Percentiles rank a stretch among this genome's conserved stretches.
These are phyloP conservation scores for Electrona antarctica DNA, from an alignment of 2,113 vertebrate species.

Conservation along the genomic window DNA sequence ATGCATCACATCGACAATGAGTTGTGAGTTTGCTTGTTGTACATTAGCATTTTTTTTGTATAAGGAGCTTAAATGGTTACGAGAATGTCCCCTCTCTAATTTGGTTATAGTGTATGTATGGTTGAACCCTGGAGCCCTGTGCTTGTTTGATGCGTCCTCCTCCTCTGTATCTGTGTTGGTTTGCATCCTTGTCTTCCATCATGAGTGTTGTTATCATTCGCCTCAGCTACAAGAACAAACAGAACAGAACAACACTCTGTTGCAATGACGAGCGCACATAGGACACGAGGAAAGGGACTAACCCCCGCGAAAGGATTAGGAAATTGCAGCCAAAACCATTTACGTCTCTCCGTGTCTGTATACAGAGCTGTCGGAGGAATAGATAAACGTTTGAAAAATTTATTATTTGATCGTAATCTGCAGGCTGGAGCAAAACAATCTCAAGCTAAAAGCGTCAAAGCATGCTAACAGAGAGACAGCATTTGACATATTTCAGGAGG, in stretches of 20 bases:
- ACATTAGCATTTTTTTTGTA: too few species aligned
- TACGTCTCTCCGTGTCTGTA: slow-evolving; percentile 45
- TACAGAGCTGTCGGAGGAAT: slow-evolving; percentile 51
- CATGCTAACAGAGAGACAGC: background rate
- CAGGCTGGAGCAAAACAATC: slow-evolving; percentile 35
- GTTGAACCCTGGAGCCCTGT: slow-evolving; percentile 5
- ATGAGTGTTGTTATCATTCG: slow-evolving; percentile 18
- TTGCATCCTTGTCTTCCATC: background rate
- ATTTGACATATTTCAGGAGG: background rate
- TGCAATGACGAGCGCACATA: slow-evolving; percentile 19
- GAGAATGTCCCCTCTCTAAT: too few species aligned
- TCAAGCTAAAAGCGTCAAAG: slow-evolving; percentile 3
- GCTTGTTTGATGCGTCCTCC: slow-evolving; percentile 17
- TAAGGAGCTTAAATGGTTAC: too few species aligned
- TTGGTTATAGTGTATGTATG: too few species aligned
- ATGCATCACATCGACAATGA: too few species aligned
- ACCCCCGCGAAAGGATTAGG: background rate
- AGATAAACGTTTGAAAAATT: slow-evolving; percentile 60
- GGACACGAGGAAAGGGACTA: background rate
- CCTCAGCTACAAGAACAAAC: slow-evolving; percentile 24
- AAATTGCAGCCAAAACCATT: slow-evolving; percentile 27
- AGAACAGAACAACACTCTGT: slow-evolving; percentile 37
- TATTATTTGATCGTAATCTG: slow-evolving; percentile 58
- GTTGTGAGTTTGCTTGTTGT: too few species aligned
- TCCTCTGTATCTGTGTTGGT: background rate